Base-by-base conservation (phyloP, 2,113 vertebrate genomes). In the Ageneiosus marmoratus region DNA sequence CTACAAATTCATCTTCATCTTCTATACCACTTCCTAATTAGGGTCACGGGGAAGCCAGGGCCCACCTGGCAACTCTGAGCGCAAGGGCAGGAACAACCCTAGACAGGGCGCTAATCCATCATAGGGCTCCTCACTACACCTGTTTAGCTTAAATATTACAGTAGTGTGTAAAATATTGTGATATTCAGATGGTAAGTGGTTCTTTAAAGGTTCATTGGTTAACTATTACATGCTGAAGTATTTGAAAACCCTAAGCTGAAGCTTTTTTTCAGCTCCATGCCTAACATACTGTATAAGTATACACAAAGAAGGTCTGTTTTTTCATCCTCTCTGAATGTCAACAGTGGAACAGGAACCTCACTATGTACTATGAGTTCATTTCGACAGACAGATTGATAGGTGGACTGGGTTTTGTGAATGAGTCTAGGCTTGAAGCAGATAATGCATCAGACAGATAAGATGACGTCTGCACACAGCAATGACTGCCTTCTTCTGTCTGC, bases 381-480 rank as follows among this genome's bases (percentile, higher is more conserved):
- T 73, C 9, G 16, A 51, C 83, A 67, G 77, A 29, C 55, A 53
- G 63, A 69, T 60, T 48, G 60, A 79, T 67, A 65, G 74, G 24
- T 72, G 83, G 72, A 74, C 53, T 76, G 62, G 88, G 87, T 89
- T 90, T 91, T 91, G 86, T 92, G 92, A 93, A 92, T 92, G 91
- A 85, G 82, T 85, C 53, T 76, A 77, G 85, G 78, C 83, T 58
- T 63, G 79, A 87, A 84, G 84, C 87, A 89, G 91, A 91, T 94
- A 93, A 89, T 92, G 91, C 91, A 89, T 91, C 89, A 86, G 76
- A 86, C 90, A 91, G 92, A 93, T 93, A 91, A 89, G 88, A 87
- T 93, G 91, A 93, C 84, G 81, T 93, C 92, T 93, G 90, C 87
- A 86, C 90, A 89, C 90, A 91, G 91, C 90, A 88, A 94, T 92